These are phyloP conservation scores for Acanthurus leucopareius DNA, from an alignment of 2,797 vertebrate genomes.

Conservation along the genomic window DNA sequence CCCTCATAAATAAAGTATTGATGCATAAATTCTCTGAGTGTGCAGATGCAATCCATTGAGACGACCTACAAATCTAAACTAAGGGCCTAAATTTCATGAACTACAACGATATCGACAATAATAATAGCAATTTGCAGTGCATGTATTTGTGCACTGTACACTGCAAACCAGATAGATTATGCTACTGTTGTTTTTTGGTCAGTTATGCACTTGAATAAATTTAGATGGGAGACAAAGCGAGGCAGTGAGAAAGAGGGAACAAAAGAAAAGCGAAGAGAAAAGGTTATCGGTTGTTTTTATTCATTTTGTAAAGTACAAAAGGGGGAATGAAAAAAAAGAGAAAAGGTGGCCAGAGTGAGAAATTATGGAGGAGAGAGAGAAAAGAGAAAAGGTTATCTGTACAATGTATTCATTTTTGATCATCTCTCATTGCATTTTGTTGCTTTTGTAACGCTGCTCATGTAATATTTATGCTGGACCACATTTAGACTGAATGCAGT, in stretches of 20 bases:
- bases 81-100: not conserved
- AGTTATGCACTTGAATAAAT: slow-evolving; percentile 44
- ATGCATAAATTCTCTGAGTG: not conserved
- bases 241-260: slow-evolving; percentile 18
- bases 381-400: slow-evolving; percentile 71
- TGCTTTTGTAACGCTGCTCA: slow-evolving; percentile 59
- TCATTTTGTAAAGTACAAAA: slow-evolving; percentile 51
- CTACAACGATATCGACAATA: not conserved
- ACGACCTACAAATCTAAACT: not conserved
- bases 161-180: slow-evolving; percentile 13
- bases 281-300: slow-evolving; percentile 69
- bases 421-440: slow-evolving; percentile 46
- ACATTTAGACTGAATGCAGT: slow-evolving; percentile 45
- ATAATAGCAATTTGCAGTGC: slow-evolving; percentile 2
- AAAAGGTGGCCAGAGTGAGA: slow-evolving; percentile 46
- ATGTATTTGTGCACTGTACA: not conserved
- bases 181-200: slow-evolving; percentile 3
- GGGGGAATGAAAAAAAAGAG: slow-evolving; percentile 5
- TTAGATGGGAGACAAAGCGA: slow-evolving; percentile 52
- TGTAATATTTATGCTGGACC: slow-evolving; percentile 69
- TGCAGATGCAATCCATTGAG: not conserved
- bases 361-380: slow-evolving; percentile 21
- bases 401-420: slow-evolving; percentile 61
- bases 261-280: slow-evolving; percentile 52
- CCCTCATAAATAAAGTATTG: slow-evolving; percentile 12